Conservation (phyloP, 2,113 vertebrate species). For the Seriola rivoliana region DNA sequence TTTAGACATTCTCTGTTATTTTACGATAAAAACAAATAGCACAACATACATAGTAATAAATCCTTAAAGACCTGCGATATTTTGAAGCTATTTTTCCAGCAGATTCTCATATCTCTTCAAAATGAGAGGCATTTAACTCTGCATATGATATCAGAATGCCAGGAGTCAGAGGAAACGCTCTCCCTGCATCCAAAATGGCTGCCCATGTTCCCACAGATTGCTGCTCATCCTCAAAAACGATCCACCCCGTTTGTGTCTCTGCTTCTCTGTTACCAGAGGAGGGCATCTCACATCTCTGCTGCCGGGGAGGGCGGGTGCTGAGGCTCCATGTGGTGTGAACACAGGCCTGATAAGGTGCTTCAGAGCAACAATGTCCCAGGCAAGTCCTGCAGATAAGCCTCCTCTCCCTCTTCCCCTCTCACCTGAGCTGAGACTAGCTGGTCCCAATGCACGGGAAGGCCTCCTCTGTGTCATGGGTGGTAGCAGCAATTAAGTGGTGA, state of each 20-base stretch:
- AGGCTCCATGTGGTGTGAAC: slow-evolving; percentile 35
- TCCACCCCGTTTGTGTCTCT: neutral
- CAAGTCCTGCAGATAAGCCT: slow-evolving; percentile 65
- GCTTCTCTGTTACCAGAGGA: slow-evolving; percentile 35
- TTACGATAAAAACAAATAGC: neutral
- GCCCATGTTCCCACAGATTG: slow-evolving; percentile 22
- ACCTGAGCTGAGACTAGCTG: slow-evolving; percentile 17
- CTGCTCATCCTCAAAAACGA: neutral
- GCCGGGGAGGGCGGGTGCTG: slow-evolving; percentile 39
- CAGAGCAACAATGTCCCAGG: slow-evolving; percentile 38
- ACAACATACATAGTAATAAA: neutral
- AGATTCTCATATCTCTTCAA: neutral
- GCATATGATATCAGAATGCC: neutral
- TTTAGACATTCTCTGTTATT: neutral
- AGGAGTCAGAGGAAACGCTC: neutral
- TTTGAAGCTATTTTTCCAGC: neutral
- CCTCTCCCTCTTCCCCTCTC: slow-evolving; percentile 32
- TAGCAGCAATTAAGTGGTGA: slow-evolving; percentile 61
- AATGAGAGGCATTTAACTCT: neutral
- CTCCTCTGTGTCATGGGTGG: slow-evolving; percentile 37
- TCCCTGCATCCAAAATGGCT: slow-evolving; percentile 39
- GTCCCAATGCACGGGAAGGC: slow-evolving; percentile 4
- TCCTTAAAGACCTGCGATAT: neutral
- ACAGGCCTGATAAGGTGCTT: slow-evolving; percentile 55
- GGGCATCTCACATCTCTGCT: slow-evolving; percentile 27